Evolutionary conservation across 2,113 vertebrate species (phyloP).

Genomic region (Rhynchomys soricoides): DNA sequence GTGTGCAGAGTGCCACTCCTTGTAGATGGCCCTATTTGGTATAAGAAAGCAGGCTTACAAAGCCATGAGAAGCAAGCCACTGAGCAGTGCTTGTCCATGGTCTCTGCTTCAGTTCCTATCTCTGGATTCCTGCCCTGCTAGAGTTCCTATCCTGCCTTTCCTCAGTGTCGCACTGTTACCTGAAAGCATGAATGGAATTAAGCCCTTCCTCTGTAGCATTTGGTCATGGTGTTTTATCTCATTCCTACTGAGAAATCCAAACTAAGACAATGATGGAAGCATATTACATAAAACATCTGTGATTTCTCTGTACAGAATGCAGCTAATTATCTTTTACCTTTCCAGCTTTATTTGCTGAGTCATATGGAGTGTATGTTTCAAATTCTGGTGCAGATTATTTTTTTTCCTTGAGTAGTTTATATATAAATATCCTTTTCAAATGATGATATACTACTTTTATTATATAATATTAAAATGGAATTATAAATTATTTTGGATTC

Average conservation of each 20-base stretch:
- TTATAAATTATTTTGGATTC: constrained; percentile 21
- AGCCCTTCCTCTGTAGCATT: not conserved
- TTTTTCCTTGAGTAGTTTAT: not conserved
- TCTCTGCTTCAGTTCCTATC: not conserved
- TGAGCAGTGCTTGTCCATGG: not conserved
- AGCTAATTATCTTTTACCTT: not conserved
- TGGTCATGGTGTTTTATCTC: not conserved
- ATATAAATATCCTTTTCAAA: not conserved
- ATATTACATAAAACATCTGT: not conserved
- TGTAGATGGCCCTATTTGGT: too few species aligned
- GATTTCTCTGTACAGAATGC: not conserved
- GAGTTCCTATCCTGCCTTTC: not conserved
- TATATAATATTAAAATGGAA: not conserved
- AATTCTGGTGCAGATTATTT: not conserved
- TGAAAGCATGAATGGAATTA: not conserved
- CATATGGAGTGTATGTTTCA: not conserved
- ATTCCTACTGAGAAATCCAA: not conserved
- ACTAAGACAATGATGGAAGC: not conserved
- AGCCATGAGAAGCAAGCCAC: not conserved
- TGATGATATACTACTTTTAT: not conserved
- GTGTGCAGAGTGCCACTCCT: not conserved
- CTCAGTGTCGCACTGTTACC: too few species aligned
- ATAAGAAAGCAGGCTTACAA: not conserved
- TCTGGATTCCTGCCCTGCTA: not conserved
- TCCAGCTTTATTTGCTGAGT: not conserved